These are phyloP conservation scores for Cygnus atratus DNA, from an alignment of 2,113 vertebrate species.

Conservation along the genomic window DNA sequence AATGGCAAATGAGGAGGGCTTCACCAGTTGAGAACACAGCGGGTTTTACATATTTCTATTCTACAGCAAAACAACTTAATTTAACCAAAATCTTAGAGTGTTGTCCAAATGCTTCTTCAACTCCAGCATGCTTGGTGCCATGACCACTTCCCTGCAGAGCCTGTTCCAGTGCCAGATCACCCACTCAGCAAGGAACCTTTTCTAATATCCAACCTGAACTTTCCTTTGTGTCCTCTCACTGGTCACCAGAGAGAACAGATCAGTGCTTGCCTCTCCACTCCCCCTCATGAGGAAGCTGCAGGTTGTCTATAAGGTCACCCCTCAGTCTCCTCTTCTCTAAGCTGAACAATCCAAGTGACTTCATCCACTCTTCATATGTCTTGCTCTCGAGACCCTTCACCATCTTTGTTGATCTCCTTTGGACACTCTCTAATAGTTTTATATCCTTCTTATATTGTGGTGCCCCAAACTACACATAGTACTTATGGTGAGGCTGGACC, in stretches of 20 bases:
- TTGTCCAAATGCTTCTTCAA: not conserved
- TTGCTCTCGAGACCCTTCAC: not conserved
- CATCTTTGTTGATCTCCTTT: too few species aligned
- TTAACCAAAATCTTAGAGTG: too few species aligned
- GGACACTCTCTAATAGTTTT: too few species aligned
- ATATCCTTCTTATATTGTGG: too few species aligned
- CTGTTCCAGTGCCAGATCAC: too few species aligned
- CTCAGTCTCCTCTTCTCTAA: not conserved
- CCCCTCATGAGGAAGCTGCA: not conserved
- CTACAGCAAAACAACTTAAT: not conserved
- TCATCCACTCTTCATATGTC: not conserved
- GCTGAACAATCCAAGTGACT: not conserved
- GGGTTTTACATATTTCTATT: not conserved
- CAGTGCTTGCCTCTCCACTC: not conserved
- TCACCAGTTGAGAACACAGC: not conserved
- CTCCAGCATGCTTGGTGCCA: not conserved
- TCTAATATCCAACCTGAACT: too few species aligned
- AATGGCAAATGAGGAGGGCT: not conserved
- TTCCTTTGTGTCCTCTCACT: not conserved
- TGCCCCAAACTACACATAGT: not conserved
- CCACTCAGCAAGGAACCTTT: too few species aligned
- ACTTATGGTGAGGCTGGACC: not conserved
- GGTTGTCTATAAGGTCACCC: not conserved
- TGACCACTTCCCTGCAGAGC: not conserved
- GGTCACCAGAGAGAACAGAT: not conserved